Conservation (phyloP, 2,797 vertebrate species). For the Numenius phaeopus region DNA sequence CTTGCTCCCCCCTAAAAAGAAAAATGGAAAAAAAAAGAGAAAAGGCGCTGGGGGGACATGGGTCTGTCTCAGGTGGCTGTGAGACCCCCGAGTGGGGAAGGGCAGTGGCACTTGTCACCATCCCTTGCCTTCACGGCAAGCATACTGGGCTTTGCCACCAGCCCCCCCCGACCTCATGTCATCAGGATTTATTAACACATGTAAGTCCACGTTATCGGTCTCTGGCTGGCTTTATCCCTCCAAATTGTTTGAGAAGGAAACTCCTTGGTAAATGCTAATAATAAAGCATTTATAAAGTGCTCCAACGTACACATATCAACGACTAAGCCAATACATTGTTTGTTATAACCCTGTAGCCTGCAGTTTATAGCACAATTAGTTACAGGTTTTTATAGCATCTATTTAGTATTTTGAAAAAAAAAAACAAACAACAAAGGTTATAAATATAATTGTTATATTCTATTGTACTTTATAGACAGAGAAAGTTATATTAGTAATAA, state of each 20-base stretch:
- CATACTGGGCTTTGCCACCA: accelerated
- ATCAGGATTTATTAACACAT: not conserved
- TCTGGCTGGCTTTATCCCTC: constrained; percentile 23
- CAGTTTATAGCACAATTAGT: constrained; percentile 74
- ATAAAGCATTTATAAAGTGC: constrained; percentile 59
- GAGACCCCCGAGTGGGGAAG: not conserved
- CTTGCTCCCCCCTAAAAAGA: not conserved
- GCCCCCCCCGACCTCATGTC: not conserved
- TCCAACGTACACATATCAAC: constrained; percentile 2
- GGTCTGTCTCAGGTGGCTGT: not conserved
- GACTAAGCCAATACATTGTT: constrained; percentile 66
- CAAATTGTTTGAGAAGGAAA: constrained; percentile 45
- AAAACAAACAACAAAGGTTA: not conserved
- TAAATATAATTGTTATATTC: constrained; percentile 71
- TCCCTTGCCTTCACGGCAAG: not conserved
- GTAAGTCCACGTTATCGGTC: not conserved
- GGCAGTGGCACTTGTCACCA: not conserved
- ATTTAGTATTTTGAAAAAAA: constrained; percentile 66
- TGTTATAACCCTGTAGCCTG: constrained; percentile 65
- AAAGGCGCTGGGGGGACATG: accelerated
- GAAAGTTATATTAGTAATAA: constrained; percentile 45
- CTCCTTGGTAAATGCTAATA: constrained; percentile 52
- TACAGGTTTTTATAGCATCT: constrained; percentile 71
- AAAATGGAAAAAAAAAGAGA: accelerated
- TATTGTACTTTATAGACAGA: constrained; percentile 68